Conservation (phyloP, 1,140 invertebrate genomes). For the Eriocheir sinensis region DNA sequence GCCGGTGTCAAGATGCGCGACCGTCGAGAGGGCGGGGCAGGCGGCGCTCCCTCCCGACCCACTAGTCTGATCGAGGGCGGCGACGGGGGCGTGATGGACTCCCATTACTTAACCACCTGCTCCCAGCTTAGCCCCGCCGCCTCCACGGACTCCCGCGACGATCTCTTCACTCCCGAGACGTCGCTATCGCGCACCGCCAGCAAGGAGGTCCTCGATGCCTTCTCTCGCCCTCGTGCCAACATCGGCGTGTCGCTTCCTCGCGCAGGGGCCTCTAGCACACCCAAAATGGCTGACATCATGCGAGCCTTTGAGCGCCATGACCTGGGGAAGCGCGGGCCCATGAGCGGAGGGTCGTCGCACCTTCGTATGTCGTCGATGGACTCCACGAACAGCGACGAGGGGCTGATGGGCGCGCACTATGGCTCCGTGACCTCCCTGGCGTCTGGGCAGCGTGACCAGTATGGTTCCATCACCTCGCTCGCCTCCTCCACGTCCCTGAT, state of each 20-base stretch:
- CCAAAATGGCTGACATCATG: slow-evolving; percentile 83
- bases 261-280: slow-evolving; percentile 69
- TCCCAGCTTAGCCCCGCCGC: slow-evolving; percentile 69
- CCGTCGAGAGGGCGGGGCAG: slow-evolving; percentile 71
- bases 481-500: slow-evolving; percentile 86
- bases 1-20: slow-evolving; percentile 79
- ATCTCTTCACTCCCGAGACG: slow-evolving; percentile 76
- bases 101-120: slow-evolving; percentile 68
- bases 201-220: slow-evolving; percentile 79
- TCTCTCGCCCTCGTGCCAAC: slow-evolving; percentile 69
- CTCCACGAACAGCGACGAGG: slow-evolving; percentile 83
- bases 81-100: slow-evolving; percentile 69
- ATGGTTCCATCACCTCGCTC: slow-evolving; percentile 86
- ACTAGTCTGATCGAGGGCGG: slow-evolving; percentile 79
- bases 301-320: slow-evolving; percentile 84
- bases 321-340: slow-evolving; percentile 55
- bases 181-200: slow-evolving; percentile 78
- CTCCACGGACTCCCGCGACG: slow-evolving; percentile 77
- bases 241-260: slow-evolving; percentile 67
- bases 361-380: slow-evolving; percentile 83
- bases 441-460: slow-evolving; percentile 83
- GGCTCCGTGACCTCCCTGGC: slow-evolving; percentile 81
- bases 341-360: slow-evolving; percentile 79
- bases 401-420: slow-evolving; percentile 80
- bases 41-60: slow-evolving; percentile 78